A percentile compares a stretch with the other conserved stretches of the same genome.
Evolutionary conservation across 2,888 invertebrate genomes (phyloP).

Genomic region (Cremastinae sp.): DNA sequence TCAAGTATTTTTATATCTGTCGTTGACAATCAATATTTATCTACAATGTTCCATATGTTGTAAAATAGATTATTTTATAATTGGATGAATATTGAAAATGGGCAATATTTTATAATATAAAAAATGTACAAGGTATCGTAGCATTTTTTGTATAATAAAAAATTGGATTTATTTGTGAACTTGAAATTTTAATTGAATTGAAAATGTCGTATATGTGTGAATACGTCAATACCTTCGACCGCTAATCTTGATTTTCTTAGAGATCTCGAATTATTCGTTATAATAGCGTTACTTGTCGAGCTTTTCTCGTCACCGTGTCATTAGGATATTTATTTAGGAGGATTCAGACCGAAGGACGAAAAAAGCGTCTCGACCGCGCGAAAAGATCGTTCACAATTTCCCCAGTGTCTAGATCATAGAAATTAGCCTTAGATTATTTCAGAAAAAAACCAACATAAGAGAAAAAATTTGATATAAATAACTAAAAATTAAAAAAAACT

Average conservation of each 20-base stretch:
- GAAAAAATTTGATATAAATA: not conserved
- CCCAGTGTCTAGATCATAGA: slow-evolving; percentile 38
- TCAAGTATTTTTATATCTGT: too few relatives aligned
- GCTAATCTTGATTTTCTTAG: slow-evolving; percentile 54
- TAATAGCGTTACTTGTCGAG: slow-evolving; percentile 52
- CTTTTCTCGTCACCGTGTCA: slow-evolving; percentile 56
- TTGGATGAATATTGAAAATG: too few relatives aligned
- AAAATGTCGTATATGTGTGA: not conserved
- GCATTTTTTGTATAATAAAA: too few relatives aligned
- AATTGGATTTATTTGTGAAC: too few relatives aligned
- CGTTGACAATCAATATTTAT: slow-evolving; percentile 28
- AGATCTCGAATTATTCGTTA: slow-evolving; percentile 54
- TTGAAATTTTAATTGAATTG: too few relatives aligned
- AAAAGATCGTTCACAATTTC: slow-evolving; percentile 1
- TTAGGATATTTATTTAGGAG: slow-evolving; percentile 46
- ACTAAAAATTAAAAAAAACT: too few relatives aligned
- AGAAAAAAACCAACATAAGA: slow-evolving; percentile 8
- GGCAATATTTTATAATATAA: too few relatives aligned
- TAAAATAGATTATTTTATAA: too few relatives aligned
- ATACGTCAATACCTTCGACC: slow-evolving; percentile 46
- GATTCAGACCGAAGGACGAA: slow-evolving; percentile 12
- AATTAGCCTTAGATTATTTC: slow-evolving; percentile 17
- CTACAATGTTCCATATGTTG: slow-evolving; percentile 10
- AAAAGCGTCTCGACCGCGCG: not conserved
- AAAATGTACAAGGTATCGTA: too few relatives aligned